Conservation (phyloP, 2,888 invertebrate genomes). For the Scaptomyza caliginosa region DNA sequence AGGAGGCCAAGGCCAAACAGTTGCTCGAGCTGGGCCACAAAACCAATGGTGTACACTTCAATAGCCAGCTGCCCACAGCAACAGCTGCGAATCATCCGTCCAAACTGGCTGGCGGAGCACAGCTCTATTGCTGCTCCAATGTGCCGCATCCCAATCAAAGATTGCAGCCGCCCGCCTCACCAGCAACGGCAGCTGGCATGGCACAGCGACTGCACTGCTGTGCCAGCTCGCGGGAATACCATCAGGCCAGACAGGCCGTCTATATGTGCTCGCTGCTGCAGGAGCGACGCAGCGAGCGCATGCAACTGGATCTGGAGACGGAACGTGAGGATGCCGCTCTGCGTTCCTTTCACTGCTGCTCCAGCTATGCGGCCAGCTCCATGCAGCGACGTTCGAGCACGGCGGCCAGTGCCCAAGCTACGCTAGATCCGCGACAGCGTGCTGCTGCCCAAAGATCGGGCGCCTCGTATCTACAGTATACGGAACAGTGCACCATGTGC, state of each 20-base stretch:
- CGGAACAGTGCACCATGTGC: constrained; percentile 84
- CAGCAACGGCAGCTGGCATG: constrained; percentile 4
- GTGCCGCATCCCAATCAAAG: constrained; percentile 81
- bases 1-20: constrained; percentile 77
- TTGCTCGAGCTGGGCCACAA: constrained; percentile 55
- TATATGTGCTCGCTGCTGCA: constrained; percentile 85
- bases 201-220: constrained; percentile 83
- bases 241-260: constrained; percentile 82
- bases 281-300: constrained; percentile 76
- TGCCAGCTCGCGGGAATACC: constrained; percentile 83
- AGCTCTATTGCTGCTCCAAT: constrained; percentile 84
- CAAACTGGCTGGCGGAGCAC: constrained; percentile 64
- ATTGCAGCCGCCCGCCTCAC: neutral
- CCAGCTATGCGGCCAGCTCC: constrained; percentile 81
- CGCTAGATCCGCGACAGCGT: constrained; percentile 64
- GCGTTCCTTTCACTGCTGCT: constrained; percentile 84
- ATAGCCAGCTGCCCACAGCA: constrained; percentile 52
- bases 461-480: constrained; percentile 80
- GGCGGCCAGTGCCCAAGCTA: constrained; percentile 72
- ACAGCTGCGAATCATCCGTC: constrained; percentile 68
- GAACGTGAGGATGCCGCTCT: constrained; percentile 25
- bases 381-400: constrained; percentile 77
- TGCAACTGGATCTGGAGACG: constrained; percentile 41
- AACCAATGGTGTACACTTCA: constrained; percentile 62
- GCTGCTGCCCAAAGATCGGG: constrained; percentile 20